phyloP scores from a whole-genome alignment of 92 coral and sea anemone species.

The Bergia puertoricense region DNA sequence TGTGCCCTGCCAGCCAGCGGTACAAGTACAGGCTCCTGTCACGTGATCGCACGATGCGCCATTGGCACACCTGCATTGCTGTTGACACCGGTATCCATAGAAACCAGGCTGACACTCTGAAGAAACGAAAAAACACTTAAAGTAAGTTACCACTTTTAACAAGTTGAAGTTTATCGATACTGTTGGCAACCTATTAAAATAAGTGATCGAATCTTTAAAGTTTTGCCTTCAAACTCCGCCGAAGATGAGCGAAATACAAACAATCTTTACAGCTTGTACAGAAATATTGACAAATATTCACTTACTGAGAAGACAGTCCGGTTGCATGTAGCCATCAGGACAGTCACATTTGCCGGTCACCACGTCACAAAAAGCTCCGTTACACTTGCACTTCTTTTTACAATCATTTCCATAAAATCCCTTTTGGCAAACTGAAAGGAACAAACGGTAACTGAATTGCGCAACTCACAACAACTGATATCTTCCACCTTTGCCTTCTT shows the following conservation, averaged over 20 bases:
- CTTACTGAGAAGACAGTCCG: constrained; percentile 54
- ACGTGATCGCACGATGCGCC: constrained; percentile 79
- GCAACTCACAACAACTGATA: background rate
- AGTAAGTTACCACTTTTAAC: too few relatives aligned
- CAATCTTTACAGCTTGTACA: too few relatives aligned
- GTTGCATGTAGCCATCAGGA: constrained; percentile 71
- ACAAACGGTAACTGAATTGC: too few relatives aligned
- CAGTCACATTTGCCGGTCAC: constrained; percentile 75
- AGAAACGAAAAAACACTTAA: background rate
- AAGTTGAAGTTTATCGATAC: too few relatives aligned
- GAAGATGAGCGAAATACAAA: too few relatives aligned
- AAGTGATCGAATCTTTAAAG: too few relatives aligned
- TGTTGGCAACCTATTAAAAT: too few relatives aligned
- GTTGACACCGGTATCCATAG: constrained; percentile 67
- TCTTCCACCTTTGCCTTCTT: background rate
- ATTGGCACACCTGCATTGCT: constrained; percentile 66
- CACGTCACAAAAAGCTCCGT: constrained; percentile 74
- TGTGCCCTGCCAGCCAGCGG: constrained; percentile 85
- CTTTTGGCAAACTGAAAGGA: constrained; percentile 50
- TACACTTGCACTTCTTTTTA: constrained; percentile 60
- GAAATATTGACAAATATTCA: background rate
- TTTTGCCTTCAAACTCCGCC: too few relatives aligned
- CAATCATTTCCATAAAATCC: constrained; percentile 71
- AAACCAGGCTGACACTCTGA: constrained; percentile 67
- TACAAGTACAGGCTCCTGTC: constrained; percentile 83